Evolutionary conservation across 2,888 invertebrate genomes (phyloP).

Genomic region (Caenorhabditis sp.): DNA sequence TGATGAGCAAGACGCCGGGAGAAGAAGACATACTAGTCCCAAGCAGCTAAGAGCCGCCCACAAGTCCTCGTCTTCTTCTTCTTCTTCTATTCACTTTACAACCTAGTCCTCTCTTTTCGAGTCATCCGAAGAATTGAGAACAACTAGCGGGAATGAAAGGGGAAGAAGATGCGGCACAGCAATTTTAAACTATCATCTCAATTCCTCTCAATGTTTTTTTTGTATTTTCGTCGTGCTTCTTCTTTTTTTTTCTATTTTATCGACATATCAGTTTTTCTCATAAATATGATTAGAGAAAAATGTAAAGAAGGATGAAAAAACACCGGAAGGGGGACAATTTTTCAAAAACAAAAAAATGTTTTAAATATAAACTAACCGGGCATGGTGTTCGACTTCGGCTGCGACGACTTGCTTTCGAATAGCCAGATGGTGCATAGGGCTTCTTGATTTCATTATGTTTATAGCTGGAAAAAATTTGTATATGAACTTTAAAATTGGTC

Average conservation of each 20-base stretch:
- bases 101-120: conserved; percentile 9
- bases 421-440: not conserved
- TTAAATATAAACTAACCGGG: conserved; percentile 17
- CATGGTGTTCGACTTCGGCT: conserved; percentile 14
- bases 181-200: conserved; percentile 39
- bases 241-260: conserved; percentile 3
- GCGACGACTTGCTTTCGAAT: not conserved
- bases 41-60: conserved; percentile 37
- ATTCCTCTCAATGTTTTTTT: not conserved
- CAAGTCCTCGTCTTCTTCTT: conserved; percentile 17
- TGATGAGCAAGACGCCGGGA: conserved; percentile 6
- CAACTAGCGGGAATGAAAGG: conserved; percentile 1
- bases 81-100: conserved; percentile 41
- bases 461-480: conserved; percentile 8
- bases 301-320: not conserved
- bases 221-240: not conserved
- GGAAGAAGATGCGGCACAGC: conserved; percentile 14
- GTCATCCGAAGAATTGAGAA: conserved; percentile 11
- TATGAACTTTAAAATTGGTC: no score
- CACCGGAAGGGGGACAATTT: not conserved
- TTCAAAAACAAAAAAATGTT: not conserved
- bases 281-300: not conserved
- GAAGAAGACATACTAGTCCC: conserved; percentile 12
- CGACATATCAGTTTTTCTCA: conserved; percentile 3
- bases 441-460: conserved; percentile 1